Percentiles rank a stretch among this genome's conserved stretches.
Evolutionary conservation across 2,113 vertebrate genomes (phyloP).

Genomic region (Naja naja): DNA sequence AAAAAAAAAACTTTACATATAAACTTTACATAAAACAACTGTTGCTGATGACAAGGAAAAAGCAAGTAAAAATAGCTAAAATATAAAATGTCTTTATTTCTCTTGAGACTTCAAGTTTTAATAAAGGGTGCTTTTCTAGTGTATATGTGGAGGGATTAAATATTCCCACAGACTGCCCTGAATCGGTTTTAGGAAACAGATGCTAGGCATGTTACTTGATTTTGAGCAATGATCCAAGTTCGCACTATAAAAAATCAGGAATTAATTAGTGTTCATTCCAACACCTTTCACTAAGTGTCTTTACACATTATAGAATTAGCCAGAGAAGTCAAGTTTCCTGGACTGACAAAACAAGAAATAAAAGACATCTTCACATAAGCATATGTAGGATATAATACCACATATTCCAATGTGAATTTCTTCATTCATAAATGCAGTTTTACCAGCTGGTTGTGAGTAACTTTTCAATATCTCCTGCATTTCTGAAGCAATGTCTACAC

Average conservation of each 20-base stretch:
- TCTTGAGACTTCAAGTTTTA: not conserved
- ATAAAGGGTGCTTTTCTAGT: not conserved
- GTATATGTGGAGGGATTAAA: not conserved
- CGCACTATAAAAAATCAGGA: conserved; percentile 4
- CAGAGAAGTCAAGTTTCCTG: not conserved
- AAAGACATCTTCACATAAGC: not conserved
- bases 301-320: conserved; percentile 8
- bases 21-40: not conserved
- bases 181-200: conserved; percentile 12
- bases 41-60: not conserved
- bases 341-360: not conserved
- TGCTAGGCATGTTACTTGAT: not conserved
- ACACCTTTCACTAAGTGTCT: conserved; percentile 6
- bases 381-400: not conserved
- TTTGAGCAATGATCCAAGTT: not conserved
- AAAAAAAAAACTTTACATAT: not conserved
- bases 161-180: not conserved
- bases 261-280: conserved; percentile 21
- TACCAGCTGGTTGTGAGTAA: conserved; percentile 8
- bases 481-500: conserved; percentile 17
- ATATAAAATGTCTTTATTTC: not conserved
- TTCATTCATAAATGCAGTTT: conserved; percentile 6
- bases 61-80: not conserved
- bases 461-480: conserved; percentile 3
- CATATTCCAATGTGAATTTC: not conserved